Conservation (phyloP, 2,888 invertebrate species). For the Thysanoteuthis rhombus region DNA sequence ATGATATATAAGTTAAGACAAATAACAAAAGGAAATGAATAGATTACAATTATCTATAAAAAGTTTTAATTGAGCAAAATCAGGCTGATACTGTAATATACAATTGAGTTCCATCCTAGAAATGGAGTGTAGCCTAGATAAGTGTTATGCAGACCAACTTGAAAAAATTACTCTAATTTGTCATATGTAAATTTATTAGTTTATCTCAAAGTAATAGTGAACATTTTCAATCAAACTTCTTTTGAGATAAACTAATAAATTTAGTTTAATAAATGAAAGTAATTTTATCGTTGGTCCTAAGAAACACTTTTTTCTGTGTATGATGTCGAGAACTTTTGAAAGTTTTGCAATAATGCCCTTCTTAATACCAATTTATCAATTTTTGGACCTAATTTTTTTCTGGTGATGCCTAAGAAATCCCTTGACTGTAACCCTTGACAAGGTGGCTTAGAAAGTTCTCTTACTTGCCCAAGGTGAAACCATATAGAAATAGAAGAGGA, state of each 20-base stretch:
- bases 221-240: no score
- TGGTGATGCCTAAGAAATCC: not conserved
- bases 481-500: not conserved
- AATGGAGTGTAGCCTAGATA: not conserved
- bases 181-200: no score
- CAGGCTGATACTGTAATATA: not conserved
- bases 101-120: not conserved
- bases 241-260: no score
- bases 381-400: not conserved
- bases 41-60: not conserved
- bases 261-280: no score
- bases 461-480: not conserved
- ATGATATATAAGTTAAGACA: not conserved
- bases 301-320: no score
- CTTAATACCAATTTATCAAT: no score
- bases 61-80: not conserved
- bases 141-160: no score
- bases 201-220: no score
- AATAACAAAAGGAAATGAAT: not conserved
- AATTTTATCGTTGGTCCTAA: no score
- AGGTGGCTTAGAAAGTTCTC: not conserved
- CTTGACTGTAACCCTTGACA: not conserved
- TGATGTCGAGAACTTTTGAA: no score
- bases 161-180: no score
- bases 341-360: no score